These are phyloP conservation scores for Pygoscelis adeliae DNA, from an alignment of 2,113 vertebrate species.

Conservation along the genomic window DNA sequence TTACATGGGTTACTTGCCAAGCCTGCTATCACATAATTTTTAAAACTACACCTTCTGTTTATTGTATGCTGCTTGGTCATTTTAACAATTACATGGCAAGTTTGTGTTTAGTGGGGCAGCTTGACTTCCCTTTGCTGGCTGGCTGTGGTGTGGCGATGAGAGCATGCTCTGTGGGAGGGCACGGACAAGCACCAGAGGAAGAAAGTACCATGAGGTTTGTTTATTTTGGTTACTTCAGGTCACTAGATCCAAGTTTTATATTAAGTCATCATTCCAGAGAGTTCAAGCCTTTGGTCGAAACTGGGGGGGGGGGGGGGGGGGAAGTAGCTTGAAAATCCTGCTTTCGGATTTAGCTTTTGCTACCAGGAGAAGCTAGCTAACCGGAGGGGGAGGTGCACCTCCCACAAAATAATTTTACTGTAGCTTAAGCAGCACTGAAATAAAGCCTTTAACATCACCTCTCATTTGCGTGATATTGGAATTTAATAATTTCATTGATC, in stretches of 20 bases:
- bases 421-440: background rate
- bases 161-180: rapidly evolving
- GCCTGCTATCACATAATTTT: background rate
- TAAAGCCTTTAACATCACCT: background rate
- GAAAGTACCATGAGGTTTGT: background rate
- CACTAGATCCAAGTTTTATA: background rate
- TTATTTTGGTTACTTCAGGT: background rate
- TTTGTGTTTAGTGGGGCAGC: background rate
- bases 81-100: background rate
- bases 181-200: background rate
- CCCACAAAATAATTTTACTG: background rate
- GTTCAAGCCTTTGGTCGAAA: background rate
- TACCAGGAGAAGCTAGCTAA: background rate
- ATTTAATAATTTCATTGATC: background rate
- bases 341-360: background rate
- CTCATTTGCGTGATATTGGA: background rate
- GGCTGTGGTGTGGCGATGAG: rapidly evolving
- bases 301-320: rapidly evolving
- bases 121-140: background rate
- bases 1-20: background rate
- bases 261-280: background rate
- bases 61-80: background rate
- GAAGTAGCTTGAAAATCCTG: background rate
- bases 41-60: background rate
- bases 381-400: rapidly evolving